These are phyloP conservation scores for Argentina silus DNA, from an alignment of 2,797 vertebrate species.

Conservation along the genomic window DNA sequence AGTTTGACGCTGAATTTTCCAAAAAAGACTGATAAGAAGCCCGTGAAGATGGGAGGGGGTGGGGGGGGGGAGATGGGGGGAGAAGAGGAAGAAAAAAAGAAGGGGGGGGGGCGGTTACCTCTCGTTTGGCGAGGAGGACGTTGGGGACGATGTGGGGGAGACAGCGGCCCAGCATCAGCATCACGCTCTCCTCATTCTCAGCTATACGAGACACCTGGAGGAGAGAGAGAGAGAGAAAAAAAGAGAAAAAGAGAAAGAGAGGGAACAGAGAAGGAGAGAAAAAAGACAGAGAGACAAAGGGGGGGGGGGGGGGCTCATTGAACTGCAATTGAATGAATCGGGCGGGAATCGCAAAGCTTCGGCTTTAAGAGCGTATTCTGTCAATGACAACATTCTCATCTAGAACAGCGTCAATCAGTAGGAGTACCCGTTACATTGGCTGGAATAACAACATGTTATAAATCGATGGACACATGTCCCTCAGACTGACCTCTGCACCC, in stretches of 20 bases:
- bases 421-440: no score
- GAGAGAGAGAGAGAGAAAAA: background rate
- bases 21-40: slow-evolving; percentile 47
- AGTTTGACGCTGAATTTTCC: slow-evolving; percentile 30
- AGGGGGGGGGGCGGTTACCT: slow-evolving; percentile 79
- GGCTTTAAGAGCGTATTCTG: no score
- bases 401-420: no score
- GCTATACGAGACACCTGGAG: slow-evolving; percentile 94
- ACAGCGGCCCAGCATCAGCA: slow-evolving; percentile 98
- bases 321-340: background rate
- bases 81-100: slow-evolving; percentile 7
- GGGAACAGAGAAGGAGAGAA: no score
- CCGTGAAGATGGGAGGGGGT: slow-evolving; percentile 16
- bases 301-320: background rate
- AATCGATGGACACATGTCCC: no score
- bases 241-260: background rate
- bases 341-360: no score
- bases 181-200: slow-evolving; percentile 95
- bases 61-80: slow-evolving; percentile 4
- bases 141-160: slow-evolving; percentile 98
- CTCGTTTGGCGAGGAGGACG: slow-evolving; percentile 96
- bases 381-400: no score
- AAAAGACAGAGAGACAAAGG: background rate
- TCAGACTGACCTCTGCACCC: slow-evolving; percentile 89
- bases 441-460: no score